Base-by-base conservation (phyloP, 2,888 invertebrate species). In the Andrena minutula region DNA sequence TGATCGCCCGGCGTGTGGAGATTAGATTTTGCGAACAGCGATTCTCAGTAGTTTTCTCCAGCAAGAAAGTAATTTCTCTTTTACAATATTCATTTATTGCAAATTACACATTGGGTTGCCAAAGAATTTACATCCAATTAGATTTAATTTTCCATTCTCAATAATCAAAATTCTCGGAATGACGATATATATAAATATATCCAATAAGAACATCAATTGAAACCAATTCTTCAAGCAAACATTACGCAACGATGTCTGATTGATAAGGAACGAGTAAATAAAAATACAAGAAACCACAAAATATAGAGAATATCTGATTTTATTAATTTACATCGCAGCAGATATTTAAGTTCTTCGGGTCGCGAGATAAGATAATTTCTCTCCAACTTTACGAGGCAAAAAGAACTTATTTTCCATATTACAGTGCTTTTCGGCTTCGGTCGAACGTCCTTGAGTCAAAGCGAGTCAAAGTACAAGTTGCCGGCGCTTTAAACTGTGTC, bases 261-360 rank as follows among this genome's bases (percentile, higher is more conserved):
- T 41, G 41, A 41, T 41, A 41, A 41, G 41, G 16, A 41, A 41
- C 41, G 41, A 41, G 26, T 26, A 56, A 56, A 26, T 23, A 23
- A 56, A 26, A 26, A 56, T 5, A 56, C 23, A 5, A 23, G 10
- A 4, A 23, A 1, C 23, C 26, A 1, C 8, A 56, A 56, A 56
- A 12, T 56, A 56, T 56, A 56, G 23, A 56, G 56, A 23, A 56
- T 23, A 56, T 26, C 56, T 10, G 26, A 23, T 56, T 56, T 56
- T 26, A 56, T 56, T 56, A 1, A 23, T 26, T 56, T 23, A 8
- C 4, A 56, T 56, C 20, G 16, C 16, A 41, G 41, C 4, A 16
- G 41, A 41, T 41, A 41, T 41, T 12, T 41, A 41, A 16, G 16
- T 41, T 41, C 16, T 41, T 41, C 4, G 41, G 4, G 16, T 41